Conservation (phyloP, 2,113 vertebrate species). For the Parotia lawesii region DNA sequence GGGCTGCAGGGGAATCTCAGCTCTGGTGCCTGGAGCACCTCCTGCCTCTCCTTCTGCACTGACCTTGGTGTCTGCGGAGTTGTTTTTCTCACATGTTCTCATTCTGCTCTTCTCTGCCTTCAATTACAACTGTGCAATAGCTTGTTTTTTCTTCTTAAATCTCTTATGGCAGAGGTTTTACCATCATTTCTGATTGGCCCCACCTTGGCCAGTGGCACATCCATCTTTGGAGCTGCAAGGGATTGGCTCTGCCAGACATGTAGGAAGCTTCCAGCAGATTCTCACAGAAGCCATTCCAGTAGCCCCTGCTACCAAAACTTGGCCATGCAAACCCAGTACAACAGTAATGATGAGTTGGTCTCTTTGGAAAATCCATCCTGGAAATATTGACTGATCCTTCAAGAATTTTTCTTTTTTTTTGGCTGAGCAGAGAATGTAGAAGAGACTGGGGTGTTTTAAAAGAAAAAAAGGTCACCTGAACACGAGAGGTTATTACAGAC, state of each 20-base stretch:
- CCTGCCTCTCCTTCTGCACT: neutral
- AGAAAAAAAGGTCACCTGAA: neutral
- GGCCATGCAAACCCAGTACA: neutral
- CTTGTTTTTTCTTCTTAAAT: neutral
- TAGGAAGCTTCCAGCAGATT: neutral
- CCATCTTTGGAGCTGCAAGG: neutral
- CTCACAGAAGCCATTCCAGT: neutral
- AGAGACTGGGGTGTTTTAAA: neutral
- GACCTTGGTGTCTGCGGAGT: too few species aligned
- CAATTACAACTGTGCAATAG: neutral
- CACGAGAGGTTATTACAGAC: neutral
- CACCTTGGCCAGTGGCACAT: too few species aligned
- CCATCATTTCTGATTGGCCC: neutral
- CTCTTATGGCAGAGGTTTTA: rapidly evolving
- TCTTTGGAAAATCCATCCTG: neutral
- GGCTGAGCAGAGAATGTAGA: neutral
- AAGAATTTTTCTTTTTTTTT: neutral
- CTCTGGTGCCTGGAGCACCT: neutral
- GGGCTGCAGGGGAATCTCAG: neutral
- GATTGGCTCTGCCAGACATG: neutral
- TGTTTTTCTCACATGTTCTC: neutral
- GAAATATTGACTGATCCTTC: neutral
- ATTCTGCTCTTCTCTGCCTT: neutral
- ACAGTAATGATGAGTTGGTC: neutral
- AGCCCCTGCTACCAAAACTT: neutral